These are phyloP conservation scores for Cartodere bifasciata DNA, from an alignment of 2,888 invertebrate species.

Conservation along the genomic window DNA sequence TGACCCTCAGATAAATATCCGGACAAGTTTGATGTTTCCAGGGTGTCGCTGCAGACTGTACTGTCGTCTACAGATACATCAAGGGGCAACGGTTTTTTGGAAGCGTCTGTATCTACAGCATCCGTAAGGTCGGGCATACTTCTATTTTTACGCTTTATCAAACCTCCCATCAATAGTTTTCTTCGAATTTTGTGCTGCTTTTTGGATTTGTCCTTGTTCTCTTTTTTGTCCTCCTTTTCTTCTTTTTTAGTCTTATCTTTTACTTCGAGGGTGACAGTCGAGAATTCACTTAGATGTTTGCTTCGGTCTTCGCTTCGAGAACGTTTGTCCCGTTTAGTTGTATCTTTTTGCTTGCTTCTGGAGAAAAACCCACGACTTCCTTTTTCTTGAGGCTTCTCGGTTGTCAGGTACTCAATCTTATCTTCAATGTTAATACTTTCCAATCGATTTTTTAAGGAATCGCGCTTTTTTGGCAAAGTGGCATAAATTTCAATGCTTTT, in stretches of 20 bases:
- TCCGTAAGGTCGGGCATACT: constrained; percentile 88
- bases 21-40: constrained; percentile 48
- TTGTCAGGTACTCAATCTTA: constrained; percentile 53
- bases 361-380: constrained; percentile 57
- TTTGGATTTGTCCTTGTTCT: constrained; percentile 64
- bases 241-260: constrained; percentile 44
- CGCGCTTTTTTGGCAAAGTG: constrained; percentile 78
- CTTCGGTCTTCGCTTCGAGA: constrained; percentile 79
- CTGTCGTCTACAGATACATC: constrained; percentile 61
- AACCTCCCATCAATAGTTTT: constrained; percentile 78
- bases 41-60: constrained; percentile 49
- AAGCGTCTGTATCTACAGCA: constrained; percentile 46
- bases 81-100: constrained; percentile 30
- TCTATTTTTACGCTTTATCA: constrained; percentile 76
- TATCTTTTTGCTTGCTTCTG: constrained; percentile 54
- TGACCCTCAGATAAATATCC: constrained; percentile 83
- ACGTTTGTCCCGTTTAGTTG: constrained; percentile 61
- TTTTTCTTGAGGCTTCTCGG: constrained; percentile 53
- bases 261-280: constrained; percentile 47
- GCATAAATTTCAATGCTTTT: constrained; percentile 84
- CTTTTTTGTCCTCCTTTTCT: constrained; percentile 44
- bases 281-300: constrained; percentile 53
- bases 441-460: constrained; percentile 48
- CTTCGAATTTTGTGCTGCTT: constrained; percentile 84
- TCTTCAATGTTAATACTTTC: constrained; percentile 54